A percentile compares a stretch with the other conserved stretches of the same genome.
These are phyloP conservation scores for Rhynchonema sp. DNA, from an alignment of 2,888 invertebrate species.

Conservation along the genomic window DNA sequence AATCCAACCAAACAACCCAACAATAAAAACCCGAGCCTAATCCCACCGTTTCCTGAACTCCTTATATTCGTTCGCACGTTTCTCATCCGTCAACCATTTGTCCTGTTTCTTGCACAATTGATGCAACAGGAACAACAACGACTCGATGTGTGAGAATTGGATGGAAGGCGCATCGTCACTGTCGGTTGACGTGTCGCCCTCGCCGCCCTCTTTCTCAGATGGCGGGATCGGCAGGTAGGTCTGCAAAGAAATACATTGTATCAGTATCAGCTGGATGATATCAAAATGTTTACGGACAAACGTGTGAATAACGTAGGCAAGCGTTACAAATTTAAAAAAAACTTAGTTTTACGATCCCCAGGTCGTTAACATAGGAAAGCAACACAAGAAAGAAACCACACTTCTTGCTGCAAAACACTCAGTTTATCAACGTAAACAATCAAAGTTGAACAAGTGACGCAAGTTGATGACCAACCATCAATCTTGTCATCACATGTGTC, in stretches of 20 bases:
- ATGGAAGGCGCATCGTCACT: slow-evolving; percentile 48
- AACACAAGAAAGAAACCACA: too few species aligned
- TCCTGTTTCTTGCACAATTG: slow-evolving; percentile 58
- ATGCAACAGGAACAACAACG: slow-evolving; percentile 54
- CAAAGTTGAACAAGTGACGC: too few species aligned
- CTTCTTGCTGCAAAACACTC: too few species aligned
- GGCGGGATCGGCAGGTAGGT: slow-evolving; percentile 73
- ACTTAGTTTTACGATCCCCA: too few species aligned
- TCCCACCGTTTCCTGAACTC: slow-evolving; percentile 47
- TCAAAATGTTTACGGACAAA: too few species aligned
- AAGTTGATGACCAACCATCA: slow-evolving; percentile 38
- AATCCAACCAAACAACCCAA: not conserved
- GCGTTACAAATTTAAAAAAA: too few species aligned
- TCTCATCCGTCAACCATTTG: slow-evolving; percentile 45
- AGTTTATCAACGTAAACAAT: too few species aligned
- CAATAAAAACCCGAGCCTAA: not conserved
- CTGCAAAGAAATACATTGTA: slow-evolving; percentile 33
- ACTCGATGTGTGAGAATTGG: slow-evolving; percentile 80
- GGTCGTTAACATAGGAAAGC: too few species aligned
- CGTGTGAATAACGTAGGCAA: too few species aligned
- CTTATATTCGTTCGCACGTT: slow-evolving; percentile 53
- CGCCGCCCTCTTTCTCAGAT: slow-evolving; percentile 37
- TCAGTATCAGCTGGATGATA: too few species aligned
- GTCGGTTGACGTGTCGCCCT: slow-evolving; percentile 10
- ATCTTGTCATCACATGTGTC: slow-evolving; percentile 52